Base-by-base conservation (phyloP, 2,797 vertebrate genomes). In the Ataeniobius toweri region DNA sequence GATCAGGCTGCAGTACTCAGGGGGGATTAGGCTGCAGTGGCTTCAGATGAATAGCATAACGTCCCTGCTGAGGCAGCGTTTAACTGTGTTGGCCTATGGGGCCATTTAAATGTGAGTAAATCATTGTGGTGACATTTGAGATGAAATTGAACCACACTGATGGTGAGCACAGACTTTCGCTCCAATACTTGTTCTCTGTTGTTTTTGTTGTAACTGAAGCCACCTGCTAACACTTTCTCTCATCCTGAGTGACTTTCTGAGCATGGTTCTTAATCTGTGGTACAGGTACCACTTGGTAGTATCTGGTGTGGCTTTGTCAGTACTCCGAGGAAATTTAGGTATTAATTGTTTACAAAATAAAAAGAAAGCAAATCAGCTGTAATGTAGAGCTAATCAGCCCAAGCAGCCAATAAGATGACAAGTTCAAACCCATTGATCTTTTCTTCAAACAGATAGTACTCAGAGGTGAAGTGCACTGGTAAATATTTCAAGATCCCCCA, bases 51-150 rank as follows among this genome's bases (percentile, higher is more conserved):
- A 36, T 36, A 36, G 36, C 36, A 36, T 36, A 58, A 85, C 78
- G 51, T 68, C 83, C 73, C 83, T 88, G 88, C 89, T 91, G 88
- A 89, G 77, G 59, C 81, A 84, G 85, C 86, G 73, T 74, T 71
- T 78, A 22, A 58, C 22, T 46, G 36, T 74, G 44, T 82, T 55
- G 59, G 50, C 26, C 24, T 69, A 53, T 71, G 44, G 44, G 56
- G 77, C 55, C 69, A 22, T 77, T 81, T 74, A 51, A 10, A 9
- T 67, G 44, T 68, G 41, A 76, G 26, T n/a, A 24, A 76, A 1
- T 83, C n/a, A 36, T 24, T 81, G 36, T 18, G 3, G 1, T 73
- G 20, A 77, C 51, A 67, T 31, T 7, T 50, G 46, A 28, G 41
- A 71, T 24, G 39, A 67, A 61, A 75, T 74, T 58, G 55, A 13